Percentiles rank a stretch among this genome's conserved stretches.
Conservation (phyloP, 2,888 invertebrate genomes). For the Cecidostiba fungosa region DNA sequence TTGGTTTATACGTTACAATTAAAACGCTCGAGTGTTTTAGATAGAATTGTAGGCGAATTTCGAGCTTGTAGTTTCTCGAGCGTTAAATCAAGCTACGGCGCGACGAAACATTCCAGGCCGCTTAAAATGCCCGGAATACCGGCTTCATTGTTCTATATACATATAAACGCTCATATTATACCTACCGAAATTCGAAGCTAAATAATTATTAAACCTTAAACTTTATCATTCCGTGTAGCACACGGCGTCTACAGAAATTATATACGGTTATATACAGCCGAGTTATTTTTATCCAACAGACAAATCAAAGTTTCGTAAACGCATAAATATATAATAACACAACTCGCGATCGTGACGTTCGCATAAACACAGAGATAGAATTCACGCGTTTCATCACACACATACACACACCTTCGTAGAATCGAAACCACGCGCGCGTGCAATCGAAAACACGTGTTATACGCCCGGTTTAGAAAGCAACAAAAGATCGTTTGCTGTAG, state of each 20-base stretch:
- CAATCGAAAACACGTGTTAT: background rate
- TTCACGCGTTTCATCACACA: constrained; percentile 6
- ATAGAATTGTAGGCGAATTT: constrained; percentile 32
- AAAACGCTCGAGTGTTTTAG: constrained; percentile 31
- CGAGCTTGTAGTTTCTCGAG: constrained; percentile 25
- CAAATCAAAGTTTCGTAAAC: background rate
- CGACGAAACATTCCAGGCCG: background rate
- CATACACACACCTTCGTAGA: background rate
- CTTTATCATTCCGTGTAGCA: background rate
- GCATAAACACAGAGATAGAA: constrained; percentile 2
- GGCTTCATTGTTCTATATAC: background rate
- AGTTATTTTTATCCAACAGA: background rate
- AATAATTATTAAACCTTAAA: background rate
- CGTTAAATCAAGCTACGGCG: constrained; percentile 18
- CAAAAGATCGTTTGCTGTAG: background rate
- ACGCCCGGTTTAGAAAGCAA: constrained; percentile 6
- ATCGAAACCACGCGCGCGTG: background rate
- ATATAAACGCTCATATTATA: background rate
- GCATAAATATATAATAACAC: background rate
- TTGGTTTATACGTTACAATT: constrained; percentile 33
- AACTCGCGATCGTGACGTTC: background rate
- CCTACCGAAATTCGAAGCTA: background rate
- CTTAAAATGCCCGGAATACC: background rate
- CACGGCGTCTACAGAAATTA: no score
- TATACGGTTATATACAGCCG: no score